These are phyloP conservation scores for Griposia aprilina DNA, from an alignment of 2,888 invertebrate genomes.

Conservation along the genomic window DNA sequence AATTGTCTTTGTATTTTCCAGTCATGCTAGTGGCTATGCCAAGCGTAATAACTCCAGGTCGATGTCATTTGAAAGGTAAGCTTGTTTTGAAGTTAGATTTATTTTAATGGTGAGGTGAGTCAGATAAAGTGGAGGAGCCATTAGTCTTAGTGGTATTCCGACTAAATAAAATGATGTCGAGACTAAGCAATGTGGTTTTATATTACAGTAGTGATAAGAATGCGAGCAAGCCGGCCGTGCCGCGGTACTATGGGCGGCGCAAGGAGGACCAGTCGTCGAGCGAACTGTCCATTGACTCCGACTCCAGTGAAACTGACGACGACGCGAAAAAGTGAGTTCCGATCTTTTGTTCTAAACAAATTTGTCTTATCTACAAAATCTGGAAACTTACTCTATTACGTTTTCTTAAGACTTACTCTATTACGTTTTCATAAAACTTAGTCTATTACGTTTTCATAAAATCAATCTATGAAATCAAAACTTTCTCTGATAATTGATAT, in stretches of 20 bases:
- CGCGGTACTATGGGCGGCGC: slow-evolving; percentile 88
- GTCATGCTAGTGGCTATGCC: slow-evolving; percentile 80
- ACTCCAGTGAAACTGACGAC: slow-evolving; percentile 79
- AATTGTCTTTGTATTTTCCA: slow-evolving; percentile 75
- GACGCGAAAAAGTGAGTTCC: slow-evolving; percentile 79
- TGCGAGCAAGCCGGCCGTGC: slow-evolving; percentile 72
- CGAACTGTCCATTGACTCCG: slow-evolving; percentile 85
- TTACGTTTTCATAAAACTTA: too few relatives aligned
- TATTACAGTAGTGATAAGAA: slow-evolving; percentile 65
- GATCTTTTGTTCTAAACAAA: not conserved
- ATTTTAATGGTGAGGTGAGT: slow-evolving; percentile 63
- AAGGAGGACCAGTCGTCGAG: slow-evolving; percentile 87
- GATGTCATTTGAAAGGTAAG: slow-evolving; percentile 87
- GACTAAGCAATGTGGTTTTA: slow-evolving; percentile 38
- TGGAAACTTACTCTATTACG: not conserved
- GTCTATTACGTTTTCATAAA: not conserved
- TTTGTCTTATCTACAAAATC: too few relatives aligned
- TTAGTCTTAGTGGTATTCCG: slow-evolving; percentile 28
- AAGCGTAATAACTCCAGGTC: slow-evolving; percentile 87
- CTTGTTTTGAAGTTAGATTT: slow-evolving; percentile 66
- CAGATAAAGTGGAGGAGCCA: slow-evolving; percentile 30
- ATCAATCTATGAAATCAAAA: not conserved
- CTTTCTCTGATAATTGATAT: not conserved
- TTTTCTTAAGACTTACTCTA: too few relatives aligned
- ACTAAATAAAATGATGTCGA: slow-evolving; percentile 21